Evolutionary conservation across 2,797 vertebrate species (phyloP), one percentile per base, ranked within the genome.

Genomic region (Pipistrellus pygmaeus): DNA sequence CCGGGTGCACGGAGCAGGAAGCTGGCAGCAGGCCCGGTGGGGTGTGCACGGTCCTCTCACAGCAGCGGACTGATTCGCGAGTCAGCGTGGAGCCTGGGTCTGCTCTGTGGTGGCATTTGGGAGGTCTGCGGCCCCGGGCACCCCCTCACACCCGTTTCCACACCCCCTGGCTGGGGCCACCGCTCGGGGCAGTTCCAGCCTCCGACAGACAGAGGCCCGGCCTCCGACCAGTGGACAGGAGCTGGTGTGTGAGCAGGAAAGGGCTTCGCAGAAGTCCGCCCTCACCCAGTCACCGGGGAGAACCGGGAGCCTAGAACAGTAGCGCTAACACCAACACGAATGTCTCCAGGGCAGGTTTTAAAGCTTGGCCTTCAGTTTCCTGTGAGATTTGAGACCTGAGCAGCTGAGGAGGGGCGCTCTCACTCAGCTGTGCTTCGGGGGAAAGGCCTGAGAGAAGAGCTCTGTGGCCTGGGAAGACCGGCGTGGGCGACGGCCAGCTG

Each of bases 51-150:
- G 25, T 11, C 17, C 8, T n/a, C 77, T 25, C 25, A 6, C 6
- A 11, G 55, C 66, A 21, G 72, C 25, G 23, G 13, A 44, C 3
- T 7, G 14, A 32, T 14, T 6, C 3, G 3, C 3, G 20, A 48
- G 30, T 3, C 20, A 55, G 38, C 71, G 38, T 25, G 3, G 35
- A 46, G 60, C 5, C 3, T 13, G 46, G 4, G 13, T 27, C 13
- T 25, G 25, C 38, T 60, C 53, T 1, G 21, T 21, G 0, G 23
- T 3, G 32, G 18, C 1, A 0, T 5, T 27, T 30, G 44, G 41
- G 41, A 44, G 30, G 60, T 41, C 51, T 71, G 3, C 5, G 6
- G 8, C 18, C 35, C 18, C 6, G 35, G n/a, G 11, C 21, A 0
- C 4, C 11, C 30, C 68, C 27, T 10, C 6, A 15, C 3, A 32